Percentiles rank a stretch among this genome's conserved stretches.
Evolutionary conservation across 2,888 invertebrate genomes (phyloP).

Genomic region (Pristionchus mayeri): DNA sequence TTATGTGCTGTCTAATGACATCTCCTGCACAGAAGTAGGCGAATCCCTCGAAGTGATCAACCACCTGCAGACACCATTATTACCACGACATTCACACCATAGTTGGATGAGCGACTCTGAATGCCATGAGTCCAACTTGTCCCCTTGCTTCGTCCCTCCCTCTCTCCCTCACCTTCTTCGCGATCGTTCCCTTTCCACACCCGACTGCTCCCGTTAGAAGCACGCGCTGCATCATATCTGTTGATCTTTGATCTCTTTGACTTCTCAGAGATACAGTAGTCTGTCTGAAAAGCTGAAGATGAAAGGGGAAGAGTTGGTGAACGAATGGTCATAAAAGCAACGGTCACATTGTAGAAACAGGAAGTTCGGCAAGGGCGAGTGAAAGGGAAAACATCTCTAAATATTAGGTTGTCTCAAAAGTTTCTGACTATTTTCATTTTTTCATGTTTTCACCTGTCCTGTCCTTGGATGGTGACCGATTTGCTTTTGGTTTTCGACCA

Average conservation of each 20-base stretch:
- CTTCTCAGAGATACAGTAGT: neutral
- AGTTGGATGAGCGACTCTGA: neutral
- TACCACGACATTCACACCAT: neutral
- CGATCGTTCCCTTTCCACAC: conserved; percentile 50
- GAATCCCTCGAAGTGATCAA: conserved; percentile 48
- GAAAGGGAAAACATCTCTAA: neutral
- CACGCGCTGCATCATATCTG: conserved; percentile 45
- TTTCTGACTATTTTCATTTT: too few species aligned
- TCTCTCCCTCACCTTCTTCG: conserved; percentile 45
- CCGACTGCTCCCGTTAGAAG: conserved; percentile 49
- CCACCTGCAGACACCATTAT: conserved; percentile 8
- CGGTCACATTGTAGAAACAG: conserved; percentile 12
- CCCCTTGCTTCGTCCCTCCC: neutral
- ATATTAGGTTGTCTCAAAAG: too few species aligned
- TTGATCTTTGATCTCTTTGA: conserved; percentile 1
- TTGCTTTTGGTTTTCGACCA: too few species aligned
- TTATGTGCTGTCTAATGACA: conserved; percentile 48
- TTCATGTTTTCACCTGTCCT: too few species aligned
- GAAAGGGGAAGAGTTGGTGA: neutral
- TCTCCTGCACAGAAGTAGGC: conserved; percentile 49
- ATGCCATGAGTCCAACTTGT: neutral
- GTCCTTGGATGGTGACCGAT: too few species aligned
- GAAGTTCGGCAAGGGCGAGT: neutral
- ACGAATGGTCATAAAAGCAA: conserved; percentile 10
- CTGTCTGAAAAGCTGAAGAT: neutral